These are phyloP conservation scores for Megamerina dolium DNA, from an alignment of 2,888 invertebrate species.

Conservation along the genomic window DNA sequence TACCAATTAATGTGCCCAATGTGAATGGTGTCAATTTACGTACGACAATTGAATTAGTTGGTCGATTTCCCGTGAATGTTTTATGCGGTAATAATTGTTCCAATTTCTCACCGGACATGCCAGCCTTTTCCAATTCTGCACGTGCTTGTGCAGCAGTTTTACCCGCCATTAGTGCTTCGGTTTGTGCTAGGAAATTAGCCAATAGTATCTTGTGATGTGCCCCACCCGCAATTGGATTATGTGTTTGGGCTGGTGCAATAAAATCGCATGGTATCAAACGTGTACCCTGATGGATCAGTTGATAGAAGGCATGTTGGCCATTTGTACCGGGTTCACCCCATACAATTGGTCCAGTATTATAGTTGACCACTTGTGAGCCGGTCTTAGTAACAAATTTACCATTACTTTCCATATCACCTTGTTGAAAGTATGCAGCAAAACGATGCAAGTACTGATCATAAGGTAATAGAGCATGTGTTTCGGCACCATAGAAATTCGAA, in stretches of 20 bases:
- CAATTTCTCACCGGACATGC: slow-evolving; percentile 66
- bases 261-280: slow-evolving; percentile 94
- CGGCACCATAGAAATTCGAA: slow-evolving; percentile 87
- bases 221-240: slow-evolving; percentile 76
- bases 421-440: slow-evolving; percentile 99
- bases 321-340: slow-evolving; percentile 97
- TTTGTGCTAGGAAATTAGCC: slow-evolving; percentile 97
- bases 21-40: slow-evolving; percentile 88
- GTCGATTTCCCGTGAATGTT: slow-evolving; percentile 93
- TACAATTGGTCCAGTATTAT: slow-evolving; percentile 49
- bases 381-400: slow-evolving; percentile 85
- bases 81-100: slow-evolving; percentile 88
- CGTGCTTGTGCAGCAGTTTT: slow-evolving; percentile 58
- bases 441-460: slow-evolving; percentile 99
- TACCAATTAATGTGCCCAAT: slow-evolving; percentile 88
- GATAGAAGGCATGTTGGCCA: slow-evolving; percentile 99
- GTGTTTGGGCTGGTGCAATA: slow-evolving; percentile 85
- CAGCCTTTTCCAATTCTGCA: slow-evolving; percentile 73
- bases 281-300: slow-evolving; percentile 85
- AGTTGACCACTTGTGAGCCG: slow-evolving; percentile 52
- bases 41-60: slow-evolving; percentile 93
- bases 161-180: slow-evolving; percentile 92
- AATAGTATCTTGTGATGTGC: slow-evolving; percentile 90
- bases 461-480: slow-evolving; percentile 92
- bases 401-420: slow-evolving; percentile 99